Evolutionary conservation across 2,113 vertebrate genomes (phyloP).

Genomic region (Odobenus rosmarus): DNA sequence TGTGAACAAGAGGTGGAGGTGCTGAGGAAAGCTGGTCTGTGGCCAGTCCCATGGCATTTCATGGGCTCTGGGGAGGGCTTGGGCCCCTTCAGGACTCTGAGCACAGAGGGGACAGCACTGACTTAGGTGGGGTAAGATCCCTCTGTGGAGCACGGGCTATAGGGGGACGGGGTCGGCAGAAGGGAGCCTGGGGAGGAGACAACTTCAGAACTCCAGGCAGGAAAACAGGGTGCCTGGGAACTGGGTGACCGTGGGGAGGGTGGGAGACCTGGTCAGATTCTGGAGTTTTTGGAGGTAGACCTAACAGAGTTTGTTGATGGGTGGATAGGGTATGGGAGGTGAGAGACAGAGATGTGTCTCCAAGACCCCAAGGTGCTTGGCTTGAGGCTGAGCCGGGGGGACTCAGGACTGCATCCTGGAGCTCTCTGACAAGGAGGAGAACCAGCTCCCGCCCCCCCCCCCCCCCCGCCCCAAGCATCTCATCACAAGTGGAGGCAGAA

Average conservation of each 20-base stretch:
- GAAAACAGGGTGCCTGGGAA: neutral
- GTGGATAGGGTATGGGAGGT: neutral
- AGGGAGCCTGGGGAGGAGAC: neutral
- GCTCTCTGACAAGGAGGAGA: neutral
- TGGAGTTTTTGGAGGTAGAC: neutral
- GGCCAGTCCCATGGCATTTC: neutral
- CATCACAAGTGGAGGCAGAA: neutral
- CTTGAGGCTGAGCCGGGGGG: neutral
- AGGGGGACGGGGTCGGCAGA: rapidly evolving
- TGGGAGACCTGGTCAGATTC: neutral
- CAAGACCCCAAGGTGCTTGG: neutral
- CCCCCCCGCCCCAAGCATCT: too few relatives aligned
- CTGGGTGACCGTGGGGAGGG: neutral
- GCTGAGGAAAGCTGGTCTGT: neutral
- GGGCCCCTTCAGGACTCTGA: neutral
- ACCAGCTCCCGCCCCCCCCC: neutral
- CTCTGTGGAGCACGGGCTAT: too few relatives aligned
- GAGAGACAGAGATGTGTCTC: neutral
- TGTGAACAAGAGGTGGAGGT: too few relatives aligned
- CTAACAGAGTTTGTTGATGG: neutral
- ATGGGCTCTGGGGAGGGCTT: neutral
- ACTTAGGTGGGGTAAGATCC: neutral
- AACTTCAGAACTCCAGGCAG: neutral
- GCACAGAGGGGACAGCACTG: neutral
- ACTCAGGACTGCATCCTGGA: neutral